Base-by-base conservation (phyloP, 2,113 vertebrate genomes). In the Lasiurus borealis region DNA sequence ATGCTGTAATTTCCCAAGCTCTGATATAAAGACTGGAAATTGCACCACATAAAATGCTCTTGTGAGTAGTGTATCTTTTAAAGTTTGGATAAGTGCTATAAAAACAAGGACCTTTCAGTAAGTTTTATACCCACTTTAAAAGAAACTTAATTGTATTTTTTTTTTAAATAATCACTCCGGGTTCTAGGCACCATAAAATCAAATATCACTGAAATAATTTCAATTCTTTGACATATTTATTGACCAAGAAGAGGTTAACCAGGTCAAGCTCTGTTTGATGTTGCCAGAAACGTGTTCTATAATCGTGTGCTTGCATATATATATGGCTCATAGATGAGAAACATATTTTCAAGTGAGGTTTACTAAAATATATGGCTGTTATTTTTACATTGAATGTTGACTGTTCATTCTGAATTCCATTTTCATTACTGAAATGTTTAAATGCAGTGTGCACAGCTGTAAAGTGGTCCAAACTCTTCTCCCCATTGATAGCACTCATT, bases 61-160 rank as follows among this genome's bases (percentile, higher is more conserved):
- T 3, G 0, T 18, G 57, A 81, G 75, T 46, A 64, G 84, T 27
- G 11, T 44, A 25, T 82, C 85, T 91, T 92, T 92, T 66, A 76
- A 64, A 48, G 69, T 62, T 48, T 29, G 50, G 52, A 19, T 78
- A 87, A 73, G 62, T 36, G 57, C 76, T 83, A 23, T 85, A 52
- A 96, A 92, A 93, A 93, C 85, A 23, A 2, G 40, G 66, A 81
- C 48, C 92, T 95, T 89, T 93, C 90, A 59, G 68, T 62, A 95
- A 73, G 54, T 92, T 92, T 96, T 97, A 90, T 62, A 76, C 44
- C 76, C 4, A 2, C 82, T 76, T 95, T 92, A 34, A 88, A 92
- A 77, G 46, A 93, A 62, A 81, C 96, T 91, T 95, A 92, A 97
- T 94, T 96, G 72, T 85, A 85, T 84, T 83, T 72, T 89, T 96